Conservation (phyloP, 2,888 invertebrate genomes). For the Norana najaformis region DNA sequence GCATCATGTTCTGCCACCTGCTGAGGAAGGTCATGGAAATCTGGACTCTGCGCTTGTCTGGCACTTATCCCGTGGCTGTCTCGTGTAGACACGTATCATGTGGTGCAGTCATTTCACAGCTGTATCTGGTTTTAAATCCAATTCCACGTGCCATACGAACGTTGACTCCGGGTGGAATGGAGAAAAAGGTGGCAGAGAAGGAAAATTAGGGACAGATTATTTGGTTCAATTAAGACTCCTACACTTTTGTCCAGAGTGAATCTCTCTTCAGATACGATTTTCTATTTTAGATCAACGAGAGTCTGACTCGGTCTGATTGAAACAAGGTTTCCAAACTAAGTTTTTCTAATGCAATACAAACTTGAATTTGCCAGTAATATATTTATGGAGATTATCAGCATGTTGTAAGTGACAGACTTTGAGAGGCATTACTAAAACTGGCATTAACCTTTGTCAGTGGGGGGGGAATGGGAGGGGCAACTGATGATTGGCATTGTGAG, state of each 20-base stretch:
- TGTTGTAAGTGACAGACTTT: background rate
- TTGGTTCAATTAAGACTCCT: background rate
- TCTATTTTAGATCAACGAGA: background rate
- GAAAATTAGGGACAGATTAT: background rate
- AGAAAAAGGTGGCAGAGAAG: background rate
- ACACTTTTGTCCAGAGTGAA: background rate
- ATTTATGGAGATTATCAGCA: background rate
- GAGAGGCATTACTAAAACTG: background rate
- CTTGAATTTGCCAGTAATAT: background rate
- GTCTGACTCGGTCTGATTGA: background rate
- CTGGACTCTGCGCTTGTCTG: background rate
- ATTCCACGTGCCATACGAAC: background rate
- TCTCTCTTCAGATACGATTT: background rate
- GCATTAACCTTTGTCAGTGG: background rate
- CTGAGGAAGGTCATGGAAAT: background rate
- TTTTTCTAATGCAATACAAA: background rate
- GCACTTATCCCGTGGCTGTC: background rate
- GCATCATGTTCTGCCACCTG: background rate
- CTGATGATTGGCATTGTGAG: background rate
- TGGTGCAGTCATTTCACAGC: background rate
- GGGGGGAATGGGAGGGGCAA: background rate
- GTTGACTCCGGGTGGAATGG: background rate
- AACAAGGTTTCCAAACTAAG: background rate
- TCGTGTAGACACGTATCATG: background rate
- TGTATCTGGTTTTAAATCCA: background rate